Evolutionary conservation across 2,888 invertebrate species (phyloP), one percentile per base, ranked within the genome.

Genomic region (Bursaphelenchus okinawaensis): DNA sequence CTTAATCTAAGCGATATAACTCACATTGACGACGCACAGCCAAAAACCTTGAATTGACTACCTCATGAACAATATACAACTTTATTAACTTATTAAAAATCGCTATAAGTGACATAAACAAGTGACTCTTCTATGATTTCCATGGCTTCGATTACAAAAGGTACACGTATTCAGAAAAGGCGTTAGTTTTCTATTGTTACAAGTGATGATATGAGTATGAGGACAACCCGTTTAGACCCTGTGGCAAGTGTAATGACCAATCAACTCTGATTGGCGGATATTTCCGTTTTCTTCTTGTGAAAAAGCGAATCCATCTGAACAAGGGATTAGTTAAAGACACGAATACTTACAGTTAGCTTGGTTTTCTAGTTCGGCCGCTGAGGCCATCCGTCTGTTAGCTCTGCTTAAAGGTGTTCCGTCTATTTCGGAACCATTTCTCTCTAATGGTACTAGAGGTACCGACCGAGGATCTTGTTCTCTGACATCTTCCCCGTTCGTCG

Each of bases 261-360:
- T 93, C 83, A 95, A 89, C 83, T 91, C 92, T 75, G 93, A 75
- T 69, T 83, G 83, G 60, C 92, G 90, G 72, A 96, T 91, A 79
- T 90, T 91, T 75, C 93, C 94, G 83, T 93, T 91, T 86, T 98
- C 96, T 86, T 96, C 96, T 89, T 96, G 96, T 54, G 95, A 96
- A 87, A 98, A 98, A 75, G 96, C 95, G 87, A 91, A 95, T 72
- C 95, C 95, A 58, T 75, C 76, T 76, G 69, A 40, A 76, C 70
- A 55, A 19, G 28, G n/a, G 24, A 28, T 3, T 1, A 58, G 26
- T 57, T 12, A 9, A 16, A 6, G n/a, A 27, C 26, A 62, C 55
- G 31, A 20, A 58, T 12, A 56, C 57, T 59, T 29, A 59, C 60
- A 50, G 19, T 51, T 31, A 2, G 60, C 60, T n/a, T 59, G 31